Evolutionary conservation across 2,113 vertebrate species (phyloP).

Genomic region (Turdus rufiventris): DNA sequence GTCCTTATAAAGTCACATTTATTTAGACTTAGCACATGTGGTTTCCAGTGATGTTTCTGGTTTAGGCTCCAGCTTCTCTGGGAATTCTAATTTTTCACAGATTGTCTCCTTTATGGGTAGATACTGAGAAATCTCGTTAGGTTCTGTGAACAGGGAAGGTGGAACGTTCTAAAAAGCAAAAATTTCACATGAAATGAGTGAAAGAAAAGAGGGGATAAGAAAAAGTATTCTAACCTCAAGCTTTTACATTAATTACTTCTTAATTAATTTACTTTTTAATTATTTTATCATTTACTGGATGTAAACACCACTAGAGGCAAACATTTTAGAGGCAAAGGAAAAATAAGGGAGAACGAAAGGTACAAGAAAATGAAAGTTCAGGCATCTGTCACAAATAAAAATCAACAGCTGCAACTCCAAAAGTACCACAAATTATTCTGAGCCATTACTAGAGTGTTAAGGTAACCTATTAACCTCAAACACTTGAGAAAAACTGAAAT

Average conservation of each 20-base stretch:
- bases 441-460: neutral
- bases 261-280: neutral
- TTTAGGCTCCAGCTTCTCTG: conserved; percentile 62
- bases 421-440: neutral
- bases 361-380: neutral
- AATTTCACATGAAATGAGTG: neutral
- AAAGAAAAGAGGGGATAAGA: neutral
- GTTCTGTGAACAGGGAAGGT: conserved; percentile 87
- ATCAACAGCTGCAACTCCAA: neutral
- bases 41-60: conserved; percentile 34
- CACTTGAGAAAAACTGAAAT: neutral
- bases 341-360: neutral
- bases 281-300: neutral
- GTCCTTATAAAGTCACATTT: conserved; percentile 22
- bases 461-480: neutral
- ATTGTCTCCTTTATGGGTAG: conserved; percentile 85
- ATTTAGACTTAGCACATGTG: conserved; percentile 48
- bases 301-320: neutral
- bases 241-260: neutral
- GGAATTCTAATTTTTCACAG: conserved; percentile 89
- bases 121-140: conserved; percentile 92
- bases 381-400: neutral
- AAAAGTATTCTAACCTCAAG: neutral
- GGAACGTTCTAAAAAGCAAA: conserved; percentile 80
- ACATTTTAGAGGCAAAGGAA: neutral